Percentiles rank a stretch among this genome's conserved stretches.
phyloP scores from a whole-genome alignment of 2,888 invertebrate genomes.

The Abrostola tripartita region DNA sequence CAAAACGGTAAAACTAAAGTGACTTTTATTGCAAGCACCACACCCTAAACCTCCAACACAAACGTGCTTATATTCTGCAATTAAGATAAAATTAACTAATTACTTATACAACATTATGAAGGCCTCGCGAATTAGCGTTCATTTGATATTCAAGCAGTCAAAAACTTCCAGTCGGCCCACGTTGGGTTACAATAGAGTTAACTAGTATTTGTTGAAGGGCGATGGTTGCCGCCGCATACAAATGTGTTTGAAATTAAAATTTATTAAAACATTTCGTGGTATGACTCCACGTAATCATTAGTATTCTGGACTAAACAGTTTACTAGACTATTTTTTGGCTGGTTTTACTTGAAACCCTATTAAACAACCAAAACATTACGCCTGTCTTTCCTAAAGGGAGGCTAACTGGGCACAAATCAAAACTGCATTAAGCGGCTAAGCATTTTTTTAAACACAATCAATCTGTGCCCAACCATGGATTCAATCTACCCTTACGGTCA shows the following conservation, averaged over 20 bases:
- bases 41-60: neutral
- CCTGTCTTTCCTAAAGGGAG: too few relatives aligned
- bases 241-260: constrained; percentile 30
- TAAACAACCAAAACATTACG: too few relatives aligned
- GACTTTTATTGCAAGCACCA: neutral
- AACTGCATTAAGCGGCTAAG: too few relatives aligned
- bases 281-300: neutral
- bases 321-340: too few relatives aligned
- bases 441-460: too few relatives aligned
- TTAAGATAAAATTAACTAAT: constrained; percentile 30
- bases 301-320: too few relatives aligned
- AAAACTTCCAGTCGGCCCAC: constrained; percentile 25
- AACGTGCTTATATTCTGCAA: constrained; percentile 5
- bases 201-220: constrained; percentile 27
- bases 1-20: too few relatives aligned
- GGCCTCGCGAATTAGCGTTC: constrained; percentile 20
- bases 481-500: too few relatives aligned
- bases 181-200: constrained; percentile 26
- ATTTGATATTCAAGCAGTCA: constrained; percentile 30
- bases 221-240: constrained; percentile 16
- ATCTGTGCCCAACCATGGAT: too few relatives aligned
- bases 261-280: constrained; percentile 12
- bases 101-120: constrained; percentile 8
- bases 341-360: too few relatives aligned
- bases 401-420: too few relatives aligned